Conservation (phyloP, 2,888 invertebrate genomes). For the Pasiphila rectangulata region DNA sequence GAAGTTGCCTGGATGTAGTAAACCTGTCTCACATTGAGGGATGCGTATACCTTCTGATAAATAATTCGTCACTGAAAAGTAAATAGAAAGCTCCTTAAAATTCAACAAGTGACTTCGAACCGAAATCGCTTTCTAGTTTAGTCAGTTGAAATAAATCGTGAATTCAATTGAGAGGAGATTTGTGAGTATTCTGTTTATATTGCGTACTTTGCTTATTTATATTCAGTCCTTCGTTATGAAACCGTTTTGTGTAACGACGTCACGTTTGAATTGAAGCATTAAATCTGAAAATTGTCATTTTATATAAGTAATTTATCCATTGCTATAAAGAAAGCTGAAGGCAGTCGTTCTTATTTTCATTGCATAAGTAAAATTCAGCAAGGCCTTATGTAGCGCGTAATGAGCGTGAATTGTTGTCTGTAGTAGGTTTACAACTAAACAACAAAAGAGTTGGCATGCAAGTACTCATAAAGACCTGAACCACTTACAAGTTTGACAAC, state of each 20-base stretch:
- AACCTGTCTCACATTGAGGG: slow-evolving; percentile 29
- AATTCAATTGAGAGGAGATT: slow-evolving; percentile 23
- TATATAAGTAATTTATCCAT: too few relatives aligned
- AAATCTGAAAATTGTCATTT: not conserved
- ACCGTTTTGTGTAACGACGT: not conserved
- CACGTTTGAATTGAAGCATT: not conserved
- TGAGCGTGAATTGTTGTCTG: too few relatives aligned
- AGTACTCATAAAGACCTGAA: slow-evolving; percentile 11
- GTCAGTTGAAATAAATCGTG: slow-evolving; percentile 32
- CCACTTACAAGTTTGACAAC: slow-evolving; percentile 9
- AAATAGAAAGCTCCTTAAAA: slow-evolving; percentile 35
- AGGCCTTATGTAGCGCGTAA: too few relatives aligned
- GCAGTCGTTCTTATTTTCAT: too few relatives aligned
- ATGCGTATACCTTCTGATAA: slow-evolving; percentile 30
- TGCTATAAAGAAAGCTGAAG: too few relatives aligned
- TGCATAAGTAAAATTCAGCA: too few relatives aligned
- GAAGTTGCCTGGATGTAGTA: slow-evolving; percentile 32
- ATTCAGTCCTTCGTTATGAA: not conserved
- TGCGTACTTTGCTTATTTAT: slow-evolving; percentile 13
- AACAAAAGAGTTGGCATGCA: not conserved
- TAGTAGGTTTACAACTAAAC: too few relatives aligned
- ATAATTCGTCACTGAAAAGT: slow-evolving; percentile 33
- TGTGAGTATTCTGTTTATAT: slow-evolving; percentile 21
- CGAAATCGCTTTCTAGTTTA: slow-evolving; percentile 35
- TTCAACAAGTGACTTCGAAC: slow-evolving; percentile 33